phyloP scores from a whole-genome alignment of 2,113 vertebrate species.

The Odontophorus gujanensis region DNA sequence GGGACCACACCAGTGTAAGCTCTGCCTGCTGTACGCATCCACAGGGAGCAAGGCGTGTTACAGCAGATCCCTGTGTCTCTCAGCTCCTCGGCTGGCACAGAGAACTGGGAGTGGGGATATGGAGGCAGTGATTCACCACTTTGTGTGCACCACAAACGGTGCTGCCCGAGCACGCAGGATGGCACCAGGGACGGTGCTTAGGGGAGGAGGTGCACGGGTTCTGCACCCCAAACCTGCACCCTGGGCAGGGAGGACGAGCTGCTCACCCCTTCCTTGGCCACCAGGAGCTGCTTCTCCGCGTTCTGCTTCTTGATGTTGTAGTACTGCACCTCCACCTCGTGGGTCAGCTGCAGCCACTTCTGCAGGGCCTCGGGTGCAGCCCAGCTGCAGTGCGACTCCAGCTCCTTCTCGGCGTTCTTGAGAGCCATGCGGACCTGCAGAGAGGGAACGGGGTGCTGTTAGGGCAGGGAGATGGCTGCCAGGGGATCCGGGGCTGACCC shows the following conservation, averaged over 20 bases:
- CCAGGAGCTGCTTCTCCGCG: slow-evolving; percentile 91
- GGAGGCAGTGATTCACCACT: fast-evolving
- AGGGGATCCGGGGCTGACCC: too few species aligned
- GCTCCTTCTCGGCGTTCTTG: slow-evolving; percentile 95
- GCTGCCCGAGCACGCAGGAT: fast-evolving
- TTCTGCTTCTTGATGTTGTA: slow-evolving; percentile 99
- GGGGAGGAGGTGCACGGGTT: too few species aligned
- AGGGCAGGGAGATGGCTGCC: neutral
- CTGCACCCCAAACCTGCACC: too few species aligned
- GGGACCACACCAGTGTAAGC: neutral
- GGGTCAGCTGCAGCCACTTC: slow-evolving; percentile 98
- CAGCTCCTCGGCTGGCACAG: neutral
- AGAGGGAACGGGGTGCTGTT: neutral
- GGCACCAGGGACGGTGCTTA: neutral
- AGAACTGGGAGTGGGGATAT: neutral
- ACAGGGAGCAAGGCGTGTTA: fast-evolving
- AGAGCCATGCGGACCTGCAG: slow-evolving; percentile 93
- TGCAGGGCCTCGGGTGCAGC: slow-evolving; percentile 91
- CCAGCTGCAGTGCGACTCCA: slow-evolving; percentile 93
- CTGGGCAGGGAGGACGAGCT: too few species aligned
- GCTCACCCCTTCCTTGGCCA: slow-evolving; percentile 97
- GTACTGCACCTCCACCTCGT: slow-evolving; percentile 98
- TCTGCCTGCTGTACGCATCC: fast-evolving
- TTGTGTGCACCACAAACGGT: fast-evolving
- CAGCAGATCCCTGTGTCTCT: neutral